Evolutionary conservation across 2,113 vertebrate genomes (phyloP).

Genomic region (Diadophis punctatus): DNA sequence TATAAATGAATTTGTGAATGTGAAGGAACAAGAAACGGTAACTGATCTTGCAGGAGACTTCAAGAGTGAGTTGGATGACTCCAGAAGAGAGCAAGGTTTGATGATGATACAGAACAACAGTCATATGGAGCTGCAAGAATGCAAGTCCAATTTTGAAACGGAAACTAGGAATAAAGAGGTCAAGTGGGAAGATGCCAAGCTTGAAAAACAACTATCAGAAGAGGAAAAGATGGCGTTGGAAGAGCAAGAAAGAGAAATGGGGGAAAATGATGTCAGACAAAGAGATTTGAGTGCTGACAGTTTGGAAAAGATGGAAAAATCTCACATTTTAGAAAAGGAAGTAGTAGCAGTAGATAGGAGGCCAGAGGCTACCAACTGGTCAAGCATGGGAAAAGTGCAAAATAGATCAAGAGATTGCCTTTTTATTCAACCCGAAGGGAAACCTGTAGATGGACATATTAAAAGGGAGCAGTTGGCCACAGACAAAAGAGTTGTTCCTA

Average conservation of each 20-base stretch:
- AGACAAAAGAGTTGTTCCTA: neutral
- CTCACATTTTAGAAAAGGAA: neutral
- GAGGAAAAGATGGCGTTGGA: conserved; percentile 6
- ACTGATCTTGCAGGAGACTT: neutral
- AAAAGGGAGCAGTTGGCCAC: neutral
- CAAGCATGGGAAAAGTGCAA: neutral
- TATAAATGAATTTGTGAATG: conserved; percentile 7
- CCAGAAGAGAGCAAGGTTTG: conserved; percentile 4
- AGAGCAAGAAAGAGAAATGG: conserved; percentile 27
- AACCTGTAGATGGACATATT: neutral
- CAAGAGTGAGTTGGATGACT: conserved; percentile 24
- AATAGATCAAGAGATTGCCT: conserved; percentile 17
- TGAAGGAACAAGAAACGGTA: conserved; percentile 13
- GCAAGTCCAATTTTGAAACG: conserved; percentile 2
- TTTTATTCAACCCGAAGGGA: neutral
- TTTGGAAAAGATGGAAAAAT: conserved; percentile 20
- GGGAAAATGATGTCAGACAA: conserved; percentile 26
- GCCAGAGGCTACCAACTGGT: conserved; percentile 4
- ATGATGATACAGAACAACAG: conserved; percentile 7
- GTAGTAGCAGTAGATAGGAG: conserved; percentile 6
- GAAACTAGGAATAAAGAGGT: conserved; percentile 22
- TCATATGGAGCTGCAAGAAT: neutral
- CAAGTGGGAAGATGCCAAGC: neutral
- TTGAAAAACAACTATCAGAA: neutral
- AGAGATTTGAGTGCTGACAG: neutral